These are phyloP conservation scores for Endomychus coccineus DNA, from an alignment of 2,888 invertebrate genomes.

Conservation along the genomic window DNA sequence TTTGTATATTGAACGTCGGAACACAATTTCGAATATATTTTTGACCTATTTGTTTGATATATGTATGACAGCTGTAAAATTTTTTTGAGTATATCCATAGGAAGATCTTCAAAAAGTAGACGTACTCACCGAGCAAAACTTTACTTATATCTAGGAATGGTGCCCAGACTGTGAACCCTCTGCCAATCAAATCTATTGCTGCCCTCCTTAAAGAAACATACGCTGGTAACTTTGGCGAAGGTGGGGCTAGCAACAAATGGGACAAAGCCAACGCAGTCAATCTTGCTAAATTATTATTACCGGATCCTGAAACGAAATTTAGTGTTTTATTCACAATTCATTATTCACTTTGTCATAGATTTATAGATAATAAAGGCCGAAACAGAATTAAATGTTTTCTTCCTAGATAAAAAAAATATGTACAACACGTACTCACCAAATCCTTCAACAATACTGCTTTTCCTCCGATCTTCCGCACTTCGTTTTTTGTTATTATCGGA, in stretches of 20 bases:
- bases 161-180: slow-evolving; percentile 99
- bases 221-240: slow-evolving; percentile 74
- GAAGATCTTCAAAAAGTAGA: no score
- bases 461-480: slow-evolving; percentile 56
- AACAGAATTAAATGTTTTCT: no score
- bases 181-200: slow-evolving; percentile 93
- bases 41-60: no score
- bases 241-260: slow-evolving; percentile 84
- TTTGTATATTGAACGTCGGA: no score
- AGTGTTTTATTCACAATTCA: background rate
- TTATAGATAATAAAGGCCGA: no score
- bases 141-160: slow-evolving; percentile 92
- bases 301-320: slow-evolving; percentile 57
- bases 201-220: slow-evolving; percentile 91
- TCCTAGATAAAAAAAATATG: no score
- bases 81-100: no score
- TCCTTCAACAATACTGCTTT: slow-evolving; percentile 82
- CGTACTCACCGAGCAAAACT: slow-evolving; percentile 60
- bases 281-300: slow-evolving; percentile 83
- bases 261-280: slow-evolving; percentile 91
- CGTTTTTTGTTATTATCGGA: slow-evolving; percentile 53
- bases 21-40: no score
- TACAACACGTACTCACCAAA: slow-evolving; percentile 36
- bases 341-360: background rate
- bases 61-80: no score